Conservation (phyloP, 2,888 invertebrate species). For the Drosophila nr. medialis region DNA sequence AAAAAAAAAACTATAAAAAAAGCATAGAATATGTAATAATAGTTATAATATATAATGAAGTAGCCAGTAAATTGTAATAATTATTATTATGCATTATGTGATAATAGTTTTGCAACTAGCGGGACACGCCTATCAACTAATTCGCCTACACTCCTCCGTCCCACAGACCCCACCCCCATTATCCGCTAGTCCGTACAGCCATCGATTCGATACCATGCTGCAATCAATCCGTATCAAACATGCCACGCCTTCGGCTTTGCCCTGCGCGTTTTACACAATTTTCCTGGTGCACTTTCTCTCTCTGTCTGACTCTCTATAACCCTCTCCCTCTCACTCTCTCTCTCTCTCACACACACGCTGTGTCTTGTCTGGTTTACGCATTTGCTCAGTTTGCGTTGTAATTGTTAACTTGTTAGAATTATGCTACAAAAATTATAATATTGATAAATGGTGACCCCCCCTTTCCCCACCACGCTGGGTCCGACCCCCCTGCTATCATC, state of each 20-base stretch:
- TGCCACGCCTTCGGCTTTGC: neutral
- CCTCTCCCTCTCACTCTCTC: too few relatives aligned
- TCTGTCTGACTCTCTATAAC: neutral
- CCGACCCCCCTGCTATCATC: neutral
- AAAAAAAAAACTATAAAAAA: slow-evolving; percentile 7
- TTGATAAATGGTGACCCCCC: slow-evolving; percentile 55
- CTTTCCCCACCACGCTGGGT: neutral
- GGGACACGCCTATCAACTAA: slow-evolving; percentile 11
- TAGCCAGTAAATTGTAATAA: slow-evolving; percentile 31
- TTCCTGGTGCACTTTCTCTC: neutral
- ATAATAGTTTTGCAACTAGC: slow-evolving; percentile 31
- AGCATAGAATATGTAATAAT: slow-evolving; percentile 26
- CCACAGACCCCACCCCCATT: neutral
- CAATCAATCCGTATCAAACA: slow-evolving; percentile 1
- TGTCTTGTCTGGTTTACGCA: neutral
- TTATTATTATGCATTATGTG: slow-evolving; percentile 21
- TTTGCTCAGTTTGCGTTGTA: slow-evolving; percentile 16
- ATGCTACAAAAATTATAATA: slow-evolving; percentile 69
- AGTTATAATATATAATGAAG: neutral
- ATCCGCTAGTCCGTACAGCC: slow-evolving; percentile 2
- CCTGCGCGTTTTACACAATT: neutral
- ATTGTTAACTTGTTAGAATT: slow-evolving; percentile 55
- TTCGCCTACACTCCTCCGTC: slow-evolving; percentile 1
- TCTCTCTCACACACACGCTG: neutral
- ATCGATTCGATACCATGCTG: neutral